Base-by-base conservation (phyloP, 2,888 invertebrate species). In the Dryococelus australis region DNA sequence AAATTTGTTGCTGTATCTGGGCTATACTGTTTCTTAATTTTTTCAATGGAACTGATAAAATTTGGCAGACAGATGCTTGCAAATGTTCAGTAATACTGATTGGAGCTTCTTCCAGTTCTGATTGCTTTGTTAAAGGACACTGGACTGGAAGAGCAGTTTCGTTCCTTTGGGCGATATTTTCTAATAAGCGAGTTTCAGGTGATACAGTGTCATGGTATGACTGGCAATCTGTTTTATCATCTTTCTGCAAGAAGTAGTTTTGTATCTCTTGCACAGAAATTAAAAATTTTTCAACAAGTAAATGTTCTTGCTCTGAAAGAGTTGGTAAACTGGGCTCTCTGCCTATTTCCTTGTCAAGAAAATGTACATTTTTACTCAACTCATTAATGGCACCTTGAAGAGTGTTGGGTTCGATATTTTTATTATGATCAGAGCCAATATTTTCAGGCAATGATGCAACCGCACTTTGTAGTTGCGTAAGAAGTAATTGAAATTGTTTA, bases 11-110 rank as follows among this genome's bases (percentile, higher is more conserved):
- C 89, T 93, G 92, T 13, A 93, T 90, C 86, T 90, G 90, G 9
- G 90, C 90, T 51, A 94, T 89, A 87, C 93, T 92, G 87, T 89
- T 91, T 87, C 93, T 92, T 65, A 93, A 90, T 79, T 91, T 89
- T 47, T 89, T 88, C 12, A 90, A 88, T 0, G 90, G 86, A 47
- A 79, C 83, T 16, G 88, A 89, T 53, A 89, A 78, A 13, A 87
- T 86, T 79, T 86, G 53, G 43, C 89, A 28, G 27, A 85, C 20
- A 5, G 90, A 84, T 3, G 81, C 8, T 16, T 65, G 8, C 20
- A 20, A 65, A 10, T 65, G 65, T n/a, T 65, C 35, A n/a, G 87
- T 65, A 28, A 84, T 94, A 92, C n/a, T n/a, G 20, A 24, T 24
- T n/a, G 10, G 24, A 65, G 65, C 1, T 65, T 65, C n/a, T 24